These are phyloP conservation scores for Chorisops tibialis DNA, from an alignment of 2,888 invertebrate genomes.

Conservation along the genomic window DNA sequence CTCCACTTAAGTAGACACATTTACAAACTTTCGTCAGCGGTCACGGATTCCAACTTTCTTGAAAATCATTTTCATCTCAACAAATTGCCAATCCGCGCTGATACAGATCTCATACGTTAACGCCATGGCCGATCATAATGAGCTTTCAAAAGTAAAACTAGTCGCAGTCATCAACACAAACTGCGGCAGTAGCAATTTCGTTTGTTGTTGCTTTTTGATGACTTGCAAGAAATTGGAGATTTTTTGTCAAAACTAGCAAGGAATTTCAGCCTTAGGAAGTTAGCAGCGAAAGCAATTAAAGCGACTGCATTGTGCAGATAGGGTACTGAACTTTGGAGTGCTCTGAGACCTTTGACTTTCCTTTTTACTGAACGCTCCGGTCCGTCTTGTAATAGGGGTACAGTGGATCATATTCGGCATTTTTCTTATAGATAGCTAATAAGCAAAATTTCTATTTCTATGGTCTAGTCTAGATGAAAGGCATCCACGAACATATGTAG, in stretches of 20 bases:
- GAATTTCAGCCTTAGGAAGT: constrained; percentile 8
- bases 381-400: too few species aligned
- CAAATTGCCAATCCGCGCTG: constrained; percentile 18
- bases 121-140: constrained; percentile 9
- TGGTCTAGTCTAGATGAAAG: too few species aligned
- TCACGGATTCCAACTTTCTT: constrained; percentile 8
- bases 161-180: constrained; percentile 1
- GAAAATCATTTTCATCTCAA: constrained; percentile 7
- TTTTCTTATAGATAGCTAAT: too few species aligned
- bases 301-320: neutral
- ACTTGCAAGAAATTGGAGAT: constrained; percentile 2
- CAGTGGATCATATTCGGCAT: too few species aligned
- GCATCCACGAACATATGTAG: too few species aligned
- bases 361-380: too few species aligned
- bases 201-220: constrained; percentile 12
- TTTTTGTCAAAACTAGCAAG: constrained; percentile 9
- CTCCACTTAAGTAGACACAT: constrained; percentile 10
- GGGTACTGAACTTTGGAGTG: constrained; percentile 11
- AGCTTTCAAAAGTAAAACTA: constrained; percentile 16
- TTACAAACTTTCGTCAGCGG: constrained; percentile 16
- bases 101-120: constrained; percentile 8
- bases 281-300: constrained; percentile 13
- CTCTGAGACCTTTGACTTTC: neutral
- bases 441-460: too few species aligned
- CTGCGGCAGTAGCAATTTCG: constrained; percentile 12